A percentile compares a stretch with the other conserved stretches of the same genome.
Evolutionary conservation across 2,888 invertebrate genomes (phyloP).

Genomic region (Tiphia femorata): DNA sequence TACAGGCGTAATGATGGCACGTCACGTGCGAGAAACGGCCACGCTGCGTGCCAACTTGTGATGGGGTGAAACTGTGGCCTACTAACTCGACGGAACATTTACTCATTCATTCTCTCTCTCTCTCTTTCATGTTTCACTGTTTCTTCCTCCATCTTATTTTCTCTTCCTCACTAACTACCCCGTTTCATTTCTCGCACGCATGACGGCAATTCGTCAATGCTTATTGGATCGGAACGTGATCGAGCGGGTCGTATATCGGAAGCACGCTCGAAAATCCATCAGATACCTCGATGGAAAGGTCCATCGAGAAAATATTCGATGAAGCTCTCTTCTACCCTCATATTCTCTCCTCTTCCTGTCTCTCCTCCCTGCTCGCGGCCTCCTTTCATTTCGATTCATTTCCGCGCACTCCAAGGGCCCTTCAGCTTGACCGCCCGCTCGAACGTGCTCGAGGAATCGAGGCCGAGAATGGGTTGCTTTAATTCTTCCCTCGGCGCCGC

Average conservation of each 20-base stretch:
- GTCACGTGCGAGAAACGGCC: too few species aligned
- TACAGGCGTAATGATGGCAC: too few species aligned
- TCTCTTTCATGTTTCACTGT: too few species aligned
- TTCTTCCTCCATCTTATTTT: conserved; percentile 22
- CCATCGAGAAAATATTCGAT: conserved; percentile 38
- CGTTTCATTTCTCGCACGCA: conserved; percentile 14
- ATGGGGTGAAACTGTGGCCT: too few species aligned
- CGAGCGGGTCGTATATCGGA: conserved; percentile 33
- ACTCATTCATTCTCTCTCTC: too few species aligned
- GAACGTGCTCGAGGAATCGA: too few species aligned
- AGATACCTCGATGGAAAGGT: conserved; percentile 25
- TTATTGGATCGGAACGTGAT: conserved; percentile 44
- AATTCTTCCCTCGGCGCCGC: too few species aligned
- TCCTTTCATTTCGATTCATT: conserved; percentile 3
- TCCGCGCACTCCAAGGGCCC: conserved; percentile 5
- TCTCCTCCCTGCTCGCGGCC: not conserved
- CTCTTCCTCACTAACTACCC: not conserved
- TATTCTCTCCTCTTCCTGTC: not conserved
- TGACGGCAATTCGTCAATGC: conserved; percentile 28
- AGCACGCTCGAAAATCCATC: conserved; percentile 44
- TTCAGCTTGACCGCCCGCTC: conserved; percentile 8
- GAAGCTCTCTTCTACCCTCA: conserved; percentile 21
- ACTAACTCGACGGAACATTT: too few species aligned
- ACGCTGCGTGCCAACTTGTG: too few species aligned
- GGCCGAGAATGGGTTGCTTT: too few species aligned